Conservation (phyloP, 1,140 invertebrate genomes). For the Heliconius nattereri region DNA sequence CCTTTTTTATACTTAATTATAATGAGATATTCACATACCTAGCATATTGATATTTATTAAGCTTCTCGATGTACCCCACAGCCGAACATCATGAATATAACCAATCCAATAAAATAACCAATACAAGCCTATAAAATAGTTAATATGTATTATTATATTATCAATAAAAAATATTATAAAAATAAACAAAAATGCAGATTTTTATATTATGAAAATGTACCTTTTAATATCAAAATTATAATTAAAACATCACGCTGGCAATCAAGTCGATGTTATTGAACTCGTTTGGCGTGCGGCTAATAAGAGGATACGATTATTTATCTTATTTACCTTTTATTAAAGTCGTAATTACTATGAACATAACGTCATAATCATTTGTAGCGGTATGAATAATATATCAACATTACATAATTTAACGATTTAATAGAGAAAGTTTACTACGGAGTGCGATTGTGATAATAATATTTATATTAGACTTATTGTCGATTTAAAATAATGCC, state of each 20-base stretch:
- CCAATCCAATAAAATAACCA: too few relatives aligned
- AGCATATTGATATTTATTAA: too few relatives aligned
- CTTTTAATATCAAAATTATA: constrained; percentile 20
- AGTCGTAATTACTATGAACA: constrained; percentile 1
- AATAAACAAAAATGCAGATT: background rate
- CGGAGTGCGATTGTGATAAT: constrained; percentile 15
- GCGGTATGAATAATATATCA: constrained; percentile 38
- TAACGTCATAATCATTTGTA: constrained; percentile 23
- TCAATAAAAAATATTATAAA: background rate
- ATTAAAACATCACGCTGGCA: constrained; percentile 16
- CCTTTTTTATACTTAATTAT: too few relatives aligned
- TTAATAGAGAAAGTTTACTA: constrained; percentile 37
- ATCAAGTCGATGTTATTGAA: constrained; percentile 34
- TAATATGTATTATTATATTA: too few relatives aligned
- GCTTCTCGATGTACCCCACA: too few relatives aligned
- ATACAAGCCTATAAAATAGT: too few relatives aligned
- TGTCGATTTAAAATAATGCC: too few relatives aligned
- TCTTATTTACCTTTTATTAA: background rate
- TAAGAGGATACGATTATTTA: background rate
- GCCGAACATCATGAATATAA: too few relatives aligned
- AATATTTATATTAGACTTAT: background rate
- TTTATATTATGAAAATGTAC: background rate
- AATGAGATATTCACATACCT: too few relatives aligned
- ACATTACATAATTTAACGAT: constrained; percentile 37
- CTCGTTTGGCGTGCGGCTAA: constrained; percentile 22